Percentiles rank a stretch among this genome's conserved stretches.
phyloP scores from a whole-genome alignment of 2,888 invertebrate species.

The Epinotia ramella region DNA sequence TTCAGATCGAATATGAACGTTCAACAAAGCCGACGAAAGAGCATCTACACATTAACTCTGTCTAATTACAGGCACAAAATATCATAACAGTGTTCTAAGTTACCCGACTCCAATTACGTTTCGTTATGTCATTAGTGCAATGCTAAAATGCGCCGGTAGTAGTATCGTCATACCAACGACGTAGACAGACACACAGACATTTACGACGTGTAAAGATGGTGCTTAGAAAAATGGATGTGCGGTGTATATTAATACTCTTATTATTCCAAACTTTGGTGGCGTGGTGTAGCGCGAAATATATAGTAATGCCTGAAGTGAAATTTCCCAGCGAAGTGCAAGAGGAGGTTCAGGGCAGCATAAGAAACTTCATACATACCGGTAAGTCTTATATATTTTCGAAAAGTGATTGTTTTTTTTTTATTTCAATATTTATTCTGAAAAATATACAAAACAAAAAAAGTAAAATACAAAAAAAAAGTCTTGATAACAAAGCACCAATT shows the following conservation, averaged over 20 bases:
- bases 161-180: constrained; percentile 52
- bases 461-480: too few species aligned
- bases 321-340: constrained; percentile 55
- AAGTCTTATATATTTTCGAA: constrained; percentile 52
- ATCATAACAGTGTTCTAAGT: constrained; percentile 51
- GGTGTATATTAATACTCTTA: constrained; percentile 77
- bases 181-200: constrained; percentile 49
- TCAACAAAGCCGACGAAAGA: constrained; percentile 65
- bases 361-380: constrained; percentile 77
- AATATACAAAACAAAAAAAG: too few species aligned
- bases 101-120: constrained; percentile 38
- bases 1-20: constrained; percentile 78
- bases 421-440: too few species aligned
- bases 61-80: constrained; percentile 79
- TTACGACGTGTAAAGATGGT: constrained; percentile 50
- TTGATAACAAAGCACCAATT: too few species aligned
- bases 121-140: constrained; percentile 28
- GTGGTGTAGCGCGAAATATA: constrained; percentile 75
- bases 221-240: constrained; percentile 76
- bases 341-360: constrained; percentile 74
- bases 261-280: constrained; percentile 77
- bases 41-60: constrained; percentile 69
- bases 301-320: constrained; percentile 58
- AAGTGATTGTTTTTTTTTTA: too few species aligned
- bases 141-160: constrained; percentile 50